A percentile compares a stretch with the other conserved stretches of the same genome.
phyloP scores from a whole-genome alignment of 2,113 vertebrate genomes.

The Tetrax tetrax region DNA sequence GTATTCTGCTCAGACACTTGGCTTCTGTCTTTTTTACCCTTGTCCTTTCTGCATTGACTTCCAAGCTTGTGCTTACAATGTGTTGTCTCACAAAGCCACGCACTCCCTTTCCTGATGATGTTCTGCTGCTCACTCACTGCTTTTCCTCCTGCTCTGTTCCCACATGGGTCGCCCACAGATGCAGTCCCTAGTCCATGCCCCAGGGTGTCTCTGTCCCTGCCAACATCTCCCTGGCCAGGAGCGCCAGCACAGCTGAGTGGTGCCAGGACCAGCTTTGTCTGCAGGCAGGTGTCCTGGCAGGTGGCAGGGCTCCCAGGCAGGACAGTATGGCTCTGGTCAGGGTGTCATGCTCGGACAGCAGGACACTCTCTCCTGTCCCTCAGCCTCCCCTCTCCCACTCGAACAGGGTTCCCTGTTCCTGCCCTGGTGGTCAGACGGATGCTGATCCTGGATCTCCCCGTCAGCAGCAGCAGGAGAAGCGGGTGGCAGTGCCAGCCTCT shows the following conservation, averaged over 20 bases:
- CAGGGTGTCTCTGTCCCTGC: background rate
- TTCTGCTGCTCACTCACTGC: background rate
- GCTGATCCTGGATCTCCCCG: fast-evolving
- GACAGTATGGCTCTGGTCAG: fast-evolving
- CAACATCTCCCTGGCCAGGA: background rate
- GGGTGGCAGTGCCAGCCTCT: background rate
- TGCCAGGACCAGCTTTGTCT: background rate
- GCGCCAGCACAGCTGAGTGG: fast-evolving
- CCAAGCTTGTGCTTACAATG: background rate
- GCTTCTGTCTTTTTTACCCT: background rate
- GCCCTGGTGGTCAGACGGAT: fast-evolving
- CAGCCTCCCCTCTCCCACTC: background rate
- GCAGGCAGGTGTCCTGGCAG: background rate
- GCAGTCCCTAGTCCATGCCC: background rate
- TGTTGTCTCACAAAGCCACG: background rate
- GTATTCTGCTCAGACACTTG: background rate
- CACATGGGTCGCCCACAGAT: fast-evolving
- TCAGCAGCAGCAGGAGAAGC: background rate
- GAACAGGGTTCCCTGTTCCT: background rate
- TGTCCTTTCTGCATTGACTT: background rate
- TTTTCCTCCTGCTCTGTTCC: background rate
- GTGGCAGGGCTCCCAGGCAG: background rate
- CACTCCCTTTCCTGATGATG: fast-evolving
- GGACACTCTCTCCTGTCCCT: background rate
- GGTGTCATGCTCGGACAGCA: background rate